Evolutionary conservation across 1,140 invertebrate genomes (phyloP), one percentile per base, ranked within the genome.

Genomic region (Sogatella furcifera): DNA sequence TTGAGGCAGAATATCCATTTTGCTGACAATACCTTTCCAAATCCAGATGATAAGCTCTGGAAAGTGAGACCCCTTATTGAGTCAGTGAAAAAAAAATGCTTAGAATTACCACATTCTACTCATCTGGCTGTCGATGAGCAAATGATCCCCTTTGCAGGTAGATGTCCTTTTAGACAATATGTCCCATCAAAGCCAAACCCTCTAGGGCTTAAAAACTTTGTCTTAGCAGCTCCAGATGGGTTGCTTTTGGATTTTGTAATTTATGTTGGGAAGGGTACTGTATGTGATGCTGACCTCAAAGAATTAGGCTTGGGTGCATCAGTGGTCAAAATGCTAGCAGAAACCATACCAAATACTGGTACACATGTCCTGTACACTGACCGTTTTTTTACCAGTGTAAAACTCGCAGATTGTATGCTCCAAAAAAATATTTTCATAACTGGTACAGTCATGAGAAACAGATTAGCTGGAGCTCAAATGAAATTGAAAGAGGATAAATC

Each of bases 281-380:
- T 38, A 4, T 38, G 34, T 38, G 34, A 38, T 38, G 34, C 34
- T 38, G 34, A 38, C 34, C 34, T 38, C 34, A 38, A 38, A 38
- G 57, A 66, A 19, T 24, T 66, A 19, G 49, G 62, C 8, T 59
- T 68, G 31, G 56, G 54, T 55, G 44, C 55, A 56, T 62, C 65
- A 21, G 28, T 66, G 8, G 64, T 49, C 15, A 49, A 49, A 49
- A 19, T 49, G 8, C 46, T 49, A 17, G 21, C 46, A 19, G 46
- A 49, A 49, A 17, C 15, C 21, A 22, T 49, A 11, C 46, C 46
- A 49, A 49, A 65, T 19, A 41, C 54, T 61, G 54, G 55, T 31
- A 66, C 62, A 54, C 64, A 52, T 56, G 21, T 68, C 8, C 64
- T 62, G 60, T 69, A 49, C 44, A 46, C 67, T 53, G 65, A 69